A percentile compares a stretch with the other conserved stretches of the same genome.
Evolutionary conservation across 2,113 vertebrate species (phyloP).

Genomic region (Carollia perspicillata): DNA sequence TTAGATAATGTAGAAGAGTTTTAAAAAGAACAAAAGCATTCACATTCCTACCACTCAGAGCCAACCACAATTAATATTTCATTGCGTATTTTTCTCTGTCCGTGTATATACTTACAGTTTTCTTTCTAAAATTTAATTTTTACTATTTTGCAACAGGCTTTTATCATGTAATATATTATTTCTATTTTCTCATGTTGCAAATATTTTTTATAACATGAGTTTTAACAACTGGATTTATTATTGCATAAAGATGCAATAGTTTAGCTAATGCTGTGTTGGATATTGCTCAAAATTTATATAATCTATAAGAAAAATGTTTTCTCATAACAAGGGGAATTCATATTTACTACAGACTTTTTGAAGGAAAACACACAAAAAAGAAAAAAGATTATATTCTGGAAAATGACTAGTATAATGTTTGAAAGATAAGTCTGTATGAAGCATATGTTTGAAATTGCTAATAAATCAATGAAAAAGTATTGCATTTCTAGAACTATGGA

Average conservation of each 20-base stretch:
- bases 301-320: neutral
- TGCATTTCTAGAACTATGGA: neutral
- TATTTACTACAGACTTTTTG: neutral
- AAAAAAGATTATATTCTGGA: neutral
- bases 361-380: neutral
- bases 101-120: neutral
- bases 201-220: neutral
- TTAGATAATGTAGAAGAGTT: neutral
- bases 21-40: neutral
- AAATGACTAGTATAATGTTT: neutral
- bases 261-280: neutral
- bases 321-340: constrained; percentile 5
- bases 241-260: neutral
- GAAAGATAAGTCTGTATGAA: constrained; percentile 7
- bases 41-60: neutral
- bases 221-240: neutral
- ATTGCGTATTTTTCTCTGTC: neutral
- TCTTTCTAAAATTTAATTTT: constrained; percentile 15
- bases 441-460: neutral
- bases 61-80: neutral
- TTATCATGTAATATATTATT: neutral
- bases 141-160: neutral
- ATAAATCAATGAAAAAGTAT: neutral
- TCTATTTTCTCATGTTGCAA: neutral
- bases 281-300: constrained; percentile 29